Base-by-base conservation (phyloP, 2,797 vertebrate species). In the Myoxocephalus aenaeus region DNA sequence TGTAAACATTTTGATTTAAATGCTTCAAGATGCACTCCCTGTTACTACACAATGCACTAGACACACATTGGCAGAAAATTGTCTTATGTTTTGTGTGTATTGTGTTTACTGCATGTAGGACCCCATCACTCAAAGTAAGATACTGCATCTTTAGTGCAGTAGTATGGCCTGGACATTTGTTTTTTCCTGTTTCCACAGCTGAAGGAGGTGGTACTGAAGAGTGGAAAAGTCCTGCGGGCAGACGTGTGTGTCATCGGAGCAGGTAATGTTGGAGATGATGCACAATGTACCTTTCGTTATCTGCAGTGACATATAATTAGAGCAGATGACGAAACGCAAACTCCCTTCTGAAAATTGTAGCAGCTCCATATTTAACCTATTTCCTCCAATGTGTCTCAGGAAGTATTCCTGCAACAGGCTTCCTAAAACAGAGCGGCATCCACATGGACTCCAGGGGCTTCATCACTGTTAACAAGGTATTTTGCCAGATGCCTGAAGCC, bases 161-260 rank as follows among this genome's bases (percentile, higher is more conserved):
- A 63, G 22, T 40, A 27, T 69, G 64, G 56, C 51, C 25, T 85
- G 46, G 51, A 53, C 20, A 18, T 54, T 58, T 56, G 73, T 17
- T 81, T 75, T 82, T 75, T 77, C 7, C 44, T 69, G 63, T 89
- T 46, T 40, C 2, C 32, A 25, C 92, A 99, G 98, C 94, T 99
- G 77, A 99, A 99, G 90, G 98, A 99, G 87, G 98, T 99, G 5
- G 96, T 98, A 38, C 91, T 99, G 92, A 99, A 99, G 92, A 99
- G 98, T 7, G 97, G 98, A 40, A 99, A 99, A 81, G 96, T 99
- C 5, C 94, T 99, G 64, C 93, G 98, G 0, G 98, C 98, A 0
- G 98, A 99, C 0, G 97, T 98, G 77, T 99, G 98, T 6, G 96
- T 99, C 48, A 96, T 99, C 1, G 97, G 98, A 82, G 95, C 97